These are phyloP conservation scores for Brachionus sp. DNA, from an alignment of 1,140 invertebrate species.

Conservation along the genomic window DNA sequence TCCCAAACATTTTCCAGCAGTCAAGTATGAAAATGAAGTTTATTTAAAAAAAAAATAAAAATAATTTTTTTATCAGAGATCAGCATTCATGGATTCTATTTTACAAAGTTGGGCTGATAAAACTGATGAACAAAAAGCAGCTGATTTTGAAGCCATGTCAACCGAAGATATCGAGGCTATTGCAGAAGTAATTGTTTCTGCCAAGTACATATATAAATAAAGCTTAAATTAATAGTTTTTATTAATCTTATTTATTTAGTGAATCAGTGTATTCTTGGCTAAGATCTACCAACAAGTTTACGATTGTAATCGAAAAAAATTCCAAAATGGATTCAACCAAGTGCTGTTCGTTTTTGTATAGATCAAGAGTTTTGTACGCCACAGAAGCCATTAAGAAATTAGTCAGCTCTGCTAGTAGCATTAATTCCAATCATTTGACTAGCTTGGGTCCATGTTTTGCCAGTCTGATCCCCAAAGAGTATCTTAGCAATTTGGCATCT, in stretches of 20 bases:
- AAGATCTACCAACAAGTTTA: background rate
- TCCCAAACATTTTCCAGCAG: background rate
- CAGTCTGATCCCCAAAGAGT: background rate
- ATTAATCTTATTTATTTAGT: background rate
- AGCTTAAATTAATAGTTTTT: background rate
- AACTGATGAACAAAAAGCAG: background rate
- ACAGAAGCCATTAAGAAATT: constrained; percentile 9
- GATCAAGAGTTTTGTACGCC: background rate
- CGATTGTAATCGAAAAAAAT: background rate
- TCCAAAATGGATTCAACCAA: background rate
- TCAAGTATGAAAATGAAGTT: constrained; percentile 26
- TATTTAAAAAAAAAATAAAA: too few species aligned
- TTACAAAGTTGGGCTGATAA: background rate
- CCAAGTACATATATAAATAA: background rate
- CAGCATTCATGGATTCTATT: background rate
- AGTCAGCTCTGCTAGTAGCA: background rate
- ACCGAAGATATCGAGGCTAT: background rate
- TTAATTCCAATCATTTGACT: background rate
- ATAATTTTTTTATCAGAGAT: too few species aligned
- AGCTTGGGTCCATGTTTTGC: constrained; percentile 23
- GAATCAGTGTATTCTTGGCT: background rate
- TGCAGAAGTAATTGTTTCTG: background rate
- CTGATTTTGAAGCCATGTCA: background rate
- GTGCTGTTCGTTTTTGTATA: constrained; percentile 25
- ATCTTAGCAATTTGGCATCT: background rate